Percentiles rank a stretch among this genome's conserved stretches.
Evolutionary conservation across 2,888 invertebrate species (phyloP).

Genomic region (Tenthredo notha): DNA sequence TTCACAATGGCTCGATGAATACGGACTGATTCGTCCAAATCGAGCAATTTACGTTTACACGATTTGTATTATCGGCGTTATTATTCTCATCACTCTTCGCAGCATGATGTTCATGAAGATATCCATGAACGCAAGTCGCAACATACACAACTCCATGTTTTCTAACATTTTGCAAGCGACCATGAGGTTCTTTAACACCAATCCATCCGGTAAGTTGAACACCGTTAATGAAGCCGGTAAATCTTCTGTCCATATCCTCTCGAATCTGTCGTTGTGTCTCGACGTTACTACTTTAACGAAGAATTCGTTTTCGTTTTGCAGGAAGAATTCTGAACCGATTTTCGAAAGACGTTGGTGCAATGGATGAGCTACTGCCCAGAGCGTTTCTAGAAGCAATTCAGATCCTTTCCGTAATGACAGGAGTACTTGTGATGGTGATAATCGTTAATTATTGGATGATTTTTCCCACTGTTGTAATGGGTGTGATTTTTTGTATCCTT

Average conservation of each 20-base stretch:
- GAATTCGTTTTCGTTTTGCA: slow-evolving; percentile 56
- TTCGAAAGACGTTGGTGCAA: slow-evolving; percentile 86
- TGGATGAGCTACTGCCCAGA: slow-evolving; percentile 82
- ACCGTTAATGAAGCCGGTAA: no score
- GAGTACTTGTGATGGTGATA: slow-evolving; percentile 79
- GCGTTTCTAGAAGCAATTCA: slow-evolving; percentile 81
- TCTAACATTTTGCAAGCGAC: slow-evolving; percentile 87
- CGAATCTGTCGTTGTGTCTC: no score
- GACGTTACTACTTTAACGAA: no score
- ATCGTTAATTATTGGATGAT: slow-evolving; percentile 85
- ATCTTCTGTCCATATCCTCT: no score
- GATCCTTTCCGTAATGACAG: slow-evolving; percentile 77
- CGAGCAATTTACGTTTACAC: slow-evolving; percentile 76
- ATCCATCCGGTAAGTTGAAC: slow-evolving; percentile 85
- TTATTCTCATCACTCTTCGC: slow-evolving; percentile 77
- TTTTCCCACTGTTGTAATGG: slow-evolving; percentile 82
- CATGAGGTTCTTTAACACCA: slow-evolving; percentile 92
- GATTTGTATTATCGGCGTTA: slow-evolving; percentile 70
- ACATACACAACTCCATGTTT: slow-evolving; percentile 93
- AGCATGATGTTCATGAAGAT: slow-evolving; percentile 87
- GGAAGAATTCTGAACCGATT: slow-evolving; percentile 87
- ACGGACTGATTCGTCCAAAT: slow-evolving; percentile 65
- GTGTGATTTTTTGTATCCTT: slow-evolving; percentile 82
- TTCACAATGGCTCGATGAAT: slow-evolving; percentile 56
- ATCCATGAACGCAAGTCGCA: slow-evolving; percentile 88